Evolutionary conservation across 2,113 vertebrate species (phyloP).

Genomic region (Scolopax mira): DNA sequence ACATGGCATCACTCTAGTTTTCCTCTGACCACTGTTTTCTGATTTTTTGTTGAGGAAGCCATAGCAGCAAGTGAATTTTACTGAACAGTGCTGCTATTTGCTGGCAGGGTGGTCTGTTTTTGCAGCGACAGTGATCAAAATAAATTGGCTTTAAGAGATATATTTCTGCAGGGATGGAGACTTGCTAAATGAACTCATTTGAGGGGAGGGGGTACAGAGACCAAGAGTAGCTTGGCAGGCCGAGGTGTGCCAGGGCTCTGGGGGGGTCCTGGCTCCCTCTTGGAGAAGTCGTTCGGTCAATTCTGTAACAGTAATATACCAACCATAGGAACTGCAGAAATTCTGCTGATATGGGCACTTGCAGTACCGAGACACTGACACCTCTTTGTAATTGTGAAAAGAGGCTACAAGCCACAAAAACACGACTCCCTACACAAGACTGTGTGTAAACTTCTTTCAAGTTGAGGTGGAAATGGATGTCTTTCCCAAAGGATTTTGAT

Average conservation of each 20-base stretch:
- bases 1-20: background rate
- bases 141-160: background rate
- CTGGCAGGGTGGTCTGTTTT: background rate
- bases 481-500: constrained; percentile 2
- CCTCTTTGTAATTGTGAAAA: background rate
- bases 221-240: background rate
- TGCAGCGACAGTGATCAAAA: background rate
- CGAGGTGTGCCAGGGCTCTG: background rate
- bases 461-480: background rate
- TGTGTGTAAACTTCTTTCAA: background rate
- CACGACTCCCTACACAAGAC: background rate
- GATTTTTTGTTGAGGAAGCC: background rate
- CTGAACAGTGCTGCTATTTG: background rate
- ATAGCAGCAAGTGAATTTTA: background rate
- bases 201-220: background rate
- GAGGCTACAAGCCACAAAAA: background rate
- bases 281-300: background rate
- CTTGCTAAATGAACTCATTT: background rate
- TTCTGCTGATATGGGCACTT: background rate
- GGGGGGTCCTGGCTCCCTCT: background rate
- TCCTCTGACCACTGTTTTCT: background rate
- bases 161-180: background rate
- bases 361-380: background rate
- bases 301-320: background rate
- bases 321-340: background rate